A percentile compares a stretch with the other conserved stretches of the same genome.
Evolutionary conservation across 2,797 vertebrate genomes (phyloP).

Genomic region (Otolemur crassicaudatus): DNA sequence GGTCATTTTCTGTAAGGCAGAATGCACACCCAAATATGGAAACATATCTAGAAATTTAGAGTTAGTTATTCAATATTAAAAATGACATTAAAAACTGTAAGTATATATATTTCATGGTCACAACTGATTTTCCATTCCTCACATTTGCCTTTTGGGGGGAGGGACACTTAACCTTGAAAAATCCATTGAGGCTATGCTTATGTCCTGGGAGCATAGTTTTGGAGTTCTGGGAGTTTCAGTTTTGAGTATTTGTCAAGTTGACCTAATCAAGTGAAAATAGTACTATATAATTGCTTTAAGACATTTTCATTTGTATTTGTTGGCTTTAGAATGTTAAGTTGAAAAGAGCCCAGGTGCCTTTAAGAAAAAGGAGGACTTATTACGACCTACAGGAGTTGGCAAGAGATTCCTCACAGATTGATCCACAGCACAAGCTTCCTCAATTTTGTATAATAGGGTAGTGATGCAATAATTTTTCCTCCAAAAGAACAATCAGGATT

Average conservation of each 20-base stretch:
- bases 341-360: slow-evolving; percentile 43
- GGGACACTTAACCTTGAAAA: slow-evolving; percentile 34
- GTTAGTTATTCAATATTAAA: slow-evolving; percentile 44
- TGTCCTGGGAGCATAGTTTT: neutral
- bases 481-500: neutral
- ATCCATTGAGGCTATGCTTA: neutral
- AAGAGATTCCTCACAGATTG: neutral
- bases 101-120: slow-evolving; percentile 61
- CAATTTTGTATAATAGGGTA: neutral
- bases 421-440: neutral
- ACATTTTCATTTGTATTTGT: slow-evolving; percentile 51
- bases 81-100: slow-evolving; percentile 62
- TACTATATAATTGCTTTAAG: slow-evolving; percentile 39
- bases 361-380: slow-evolving; percentile 25
- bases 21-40: neutral
- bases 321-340: slow-evolving; percentile 46
- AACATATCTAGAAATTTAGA: slow-evolving; percentile 44
- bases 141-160: neutral
- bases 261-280: slow-evolving; percentile 59
- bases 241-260: slow-evolving; percentile 53
- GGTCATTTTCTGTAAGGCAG: slow-evolving; percentile 37
- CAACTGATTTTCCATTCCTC: slow-evolving; percentile 65
- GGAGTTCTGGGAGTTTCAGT: neutral
- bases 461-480: neutral
- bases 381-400: neutral